Percentiles rank a stretch among this genome's conserved stretches.
These are phyloP conservation scores for Pectinophora gossypiella DNA, from an alignment of 1,140 invertebrate species.

Conservation along the genomic window DNA sequence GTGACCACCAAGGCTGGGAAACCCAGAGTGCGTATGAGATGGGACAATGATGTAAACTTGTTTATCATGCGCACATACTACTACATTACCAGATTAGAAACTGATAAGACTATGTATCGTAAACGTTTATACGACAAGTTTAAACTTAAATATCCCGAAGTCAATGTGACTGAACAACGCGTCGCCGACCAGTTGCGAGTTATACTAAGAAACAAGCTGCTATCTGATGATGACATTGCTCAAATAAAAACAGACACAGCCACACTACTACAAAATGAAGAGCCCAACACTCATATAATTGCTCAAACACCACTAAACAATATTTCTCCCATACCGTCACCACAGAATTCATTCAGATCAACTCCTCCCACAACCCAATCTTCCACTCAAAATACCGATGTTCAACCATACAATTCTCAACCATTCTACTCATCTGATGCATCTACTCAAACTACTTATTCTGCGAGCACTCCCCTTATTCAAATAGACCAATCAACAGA, in stretches of 20 bases:
- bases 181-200: conserved; percentile 19
- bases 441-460: background rate
- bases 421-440: background rate
- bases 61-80: conserved; percentile 31
- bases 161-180: conserved; percentile 12
- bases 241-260: conserved; percentile 14
- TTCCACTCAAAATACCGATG: background rate
- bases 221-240: conserved; percentile 7
- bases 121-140: conserved; percentile 17
- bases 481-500: background rate
- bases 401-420: background rate
- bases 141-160: conserved; percentile 8
- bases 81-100: conserved; percentile 27
- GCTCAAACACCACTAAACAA: background rate
- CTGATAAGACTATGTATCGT: conserved; percentile 20
- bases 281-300: background rate
- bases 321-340: background rate
- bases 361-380: background rate
- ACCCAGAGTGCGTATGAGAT: conserved; percentile 24
- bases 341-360: background rate
- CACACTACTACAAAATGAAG: conserved; percentile 4
- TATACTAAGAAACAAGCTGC: conserved; percentile 15
- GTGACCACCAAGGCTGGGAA: conserved; percentile 21
- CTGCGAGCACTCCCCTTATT: no score
- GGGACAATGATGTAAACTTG: conserved; percentile 19